A percentile compares a stretch with the other conserved stretches of the same genome.
Evolutionary conservation across 1,140 invertebrate species (phyloP).

Genomic region (Ruditapes philippinarum): DNA sequence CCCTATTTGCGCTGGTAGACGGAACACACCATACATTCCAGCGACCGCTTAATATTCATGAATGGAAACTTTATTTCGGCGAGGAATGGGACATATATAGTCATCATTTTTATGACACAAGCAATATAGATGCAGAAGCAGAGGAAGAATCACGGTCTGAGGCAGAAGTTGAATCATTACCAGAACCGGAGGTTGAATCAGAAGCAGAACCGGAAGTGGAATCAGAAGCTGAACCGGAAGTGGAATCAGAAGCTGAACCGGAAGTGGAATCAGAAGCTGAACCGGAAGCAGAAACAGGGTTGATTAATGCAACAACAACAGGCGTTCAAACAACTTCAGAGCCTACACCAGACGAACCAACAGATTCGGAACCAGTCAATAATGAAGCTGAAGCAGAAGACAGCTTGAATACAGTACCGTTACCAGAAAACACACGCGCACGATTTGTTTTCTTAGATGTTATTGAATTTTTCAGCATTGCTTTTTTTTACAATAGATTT

Average conservation of each 20-base stretch:
- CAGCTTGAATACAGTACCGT: neutral
- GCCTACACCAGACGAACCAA: neutral
- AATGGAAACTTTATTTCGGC: conserved; percentile 51
- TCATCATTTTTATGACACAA: conserved; percentile 33
- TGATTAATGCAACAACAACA: conserved; percentile 70
- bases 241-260: neutral
- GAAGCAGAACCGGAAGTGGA: too few relatives aligned
- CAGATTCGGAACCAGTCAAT: neutral
- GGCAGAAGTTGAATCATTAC: neutral
- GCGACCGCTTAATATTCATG: conserved; percentile 16
- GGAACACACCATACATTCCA: conserved; percentile 50
- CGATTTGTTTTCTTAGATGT: conserved; percentile 35
- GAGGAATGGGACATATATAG: conserved; percentile 32
- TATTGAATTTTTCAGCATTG: conserved; percentile 41
- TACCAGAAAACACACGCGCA: conserved; percentile 37
- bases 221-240: neutral
- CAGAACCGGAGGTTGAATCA: too few relatives aligned
- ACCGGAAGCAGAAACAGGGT: conserved; percentile 74
- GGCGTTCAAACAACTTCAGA: neutral
- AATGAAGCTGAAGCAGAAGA: neutral
- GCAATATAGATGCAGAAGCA: too few relatives aligned
- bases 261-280: neutral
- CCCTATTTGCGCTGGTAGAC: conserved; percentile 43
- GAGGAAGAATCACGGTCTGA: too few relatives aligned
- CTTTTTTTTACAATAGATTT: conserved; percentile 43